Conservation (phyloP, 2,888 invertebrate genomes). For the Lithophane leautieri region DNA sequence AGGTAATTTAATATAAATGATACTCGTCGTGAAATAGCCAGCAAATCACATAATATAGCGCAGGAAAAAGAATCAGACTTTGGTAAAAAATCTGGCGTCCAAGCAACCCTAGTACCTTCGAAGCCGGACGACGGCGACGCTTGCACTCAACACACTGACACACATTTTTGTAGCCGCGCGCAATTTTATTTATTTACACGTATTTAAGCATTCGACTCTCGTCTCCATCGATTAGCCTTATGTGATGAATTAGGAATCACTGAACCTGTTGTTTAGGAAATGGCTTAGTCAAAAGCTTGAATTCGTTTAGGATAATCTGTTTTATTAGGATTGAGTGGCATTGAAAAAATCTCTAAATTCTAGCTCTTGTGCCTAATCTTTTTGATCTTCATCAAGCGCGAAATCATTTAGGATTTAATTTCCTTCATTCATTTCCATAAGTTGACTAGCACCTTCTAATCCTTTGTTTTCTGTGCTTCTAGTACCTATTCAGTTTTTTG, state of each 20-base stretch:
- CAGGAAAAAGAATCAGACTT: neutral
- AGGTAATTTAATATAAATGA: neutral
- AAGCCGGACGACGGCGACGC: slow-evolving; percentile 69
- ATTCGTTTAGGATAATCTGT: slow-evolving; percentile 6
- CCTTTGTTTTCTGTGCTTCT: neutral
- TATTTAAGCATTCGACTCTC: slow-evolving; percentile 78
- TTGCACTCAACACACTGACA: slow-evolving; percentile 83
- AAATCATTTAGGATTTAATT: neutral
- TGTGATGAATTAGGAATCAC: slow-evolving; percentile 64
- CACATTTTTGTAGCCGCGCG: slow-evolving; percentile 80
- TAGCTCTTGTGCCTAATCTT: neutral
- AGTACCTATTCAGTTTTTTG: neutral
- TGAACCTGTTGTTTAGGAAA: slow-evolving; percentile 41
- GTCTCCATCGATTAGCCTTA: slow-evolving; percentile 73
- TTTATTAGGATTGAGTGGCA: slow-evolving; percentile 7
- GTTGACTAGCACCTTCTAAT: neutral
- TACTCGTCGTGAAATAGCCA: neutral
- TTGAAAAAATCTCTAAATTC: neutral
- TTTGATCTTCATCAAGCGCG: neutral
- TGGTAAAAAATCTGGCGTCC: slow-evolving; percentile 17
- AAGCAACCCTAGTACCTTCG: slow-evolving; percentile 66
- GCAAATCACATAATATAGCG: neutral
- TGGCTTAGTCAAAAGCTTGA: slow-evolving; percentile 14
- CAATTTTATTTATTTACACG: slow-evolving; percentile 85
- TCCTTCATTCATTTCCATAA: neutral